Percentiles rank a stretch among this genome's conserved stretches.
Evolutionary conservation across 2,797 vertebrate species (phyloP).

Genomic region (Gadopsis marmoratus): DNA sequence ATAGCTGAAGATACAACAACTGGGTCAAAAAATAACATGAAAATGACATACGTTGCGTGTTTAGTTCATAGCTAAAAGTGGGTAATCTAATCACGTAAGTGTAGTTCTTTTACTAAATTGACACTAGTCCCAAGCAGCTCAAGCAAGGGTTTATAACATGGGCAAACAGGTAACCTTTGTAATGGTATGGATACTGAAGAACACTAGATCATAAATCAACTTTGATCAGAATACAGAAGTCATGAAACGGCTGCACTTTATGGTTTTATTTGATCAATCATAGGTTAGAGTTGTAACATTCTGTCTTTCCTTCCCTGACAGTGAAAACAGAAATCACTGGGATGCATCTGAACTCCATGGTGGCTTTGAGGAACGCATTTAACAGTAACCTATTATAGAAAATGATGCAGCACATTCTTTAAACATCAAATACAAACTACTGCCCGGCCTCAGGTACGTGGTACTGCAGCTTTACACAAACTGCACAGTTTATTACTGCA

Average conservation of each 20-base stretch:
- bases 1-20: constrained; percentile 45
- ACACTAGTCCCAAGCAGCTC: neutral
- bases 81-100: neutral
- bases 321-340: neutral
- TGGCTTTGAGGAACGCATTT: neutral
- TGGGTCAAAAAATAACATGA: constrained; percentile 34
- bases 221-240: neutral
- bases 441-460: neutral
- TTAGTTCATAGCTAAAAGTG: neutral
- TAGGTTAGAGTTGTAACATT: neutral
- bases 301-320: neutral
- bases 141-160: constrained; percentile 1
- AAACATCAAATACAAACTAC: neutral
- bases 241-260: neutral
- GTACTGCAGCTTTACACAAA: neutral
- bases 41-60: neutral
- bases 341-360: neutral
- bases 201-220: neutral
- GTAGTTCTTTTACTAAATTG: neutral
- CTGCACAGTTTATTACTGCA: neutral
- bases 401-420: neutral
- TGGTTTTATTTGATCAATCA: neutral
- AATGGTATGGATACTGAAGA: neutral
- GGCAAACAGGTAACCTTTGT: neutral
- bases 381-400: neutral